A percentile compares a stretch with the other conserved stretches of the same genome.
phyloP scores from a whole-genome alignment of 2,797 vertebrate genomes.

The Acanthiza pusilla region DNA sequence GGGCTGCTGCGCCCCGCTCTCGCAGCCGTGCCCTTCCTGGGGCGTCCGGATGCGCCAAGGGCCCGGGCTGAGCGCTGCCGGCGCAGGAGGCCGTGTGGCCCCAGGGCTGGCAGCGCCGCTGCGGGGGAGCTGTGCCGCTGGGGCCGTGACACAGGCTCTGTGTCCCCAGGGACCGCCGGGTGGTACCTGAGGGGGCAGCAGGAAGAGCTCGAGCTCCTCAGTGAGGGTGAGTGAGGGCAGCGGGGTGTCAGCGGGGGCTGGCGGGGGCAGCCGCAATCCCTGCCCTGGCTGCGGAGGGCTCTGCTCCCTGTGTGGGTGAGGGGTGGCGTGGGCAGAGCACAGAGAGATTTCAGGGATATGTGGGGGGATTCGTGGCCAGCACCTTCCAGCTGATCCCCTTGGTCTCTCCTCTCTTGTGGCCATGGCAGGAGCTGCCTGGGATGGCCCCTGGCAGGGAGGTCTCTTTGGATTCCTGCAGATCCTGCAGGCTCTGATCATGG shows the following conservation, averaged over 20 bases:
- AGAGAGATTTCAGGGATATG: accelerated
- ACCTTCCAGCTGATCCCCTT: accelerated
- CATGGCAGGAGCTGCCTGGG: accelerated
- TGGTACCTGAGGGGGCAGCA: not conserved
- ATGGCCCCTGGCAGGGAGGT: not conserved
- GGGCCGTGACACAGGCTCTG: not conserved
- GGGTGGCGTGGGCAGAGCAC: accelerated
- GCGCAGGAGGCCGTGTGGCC: not conserved
- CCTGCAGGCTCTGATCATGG: not conserved
- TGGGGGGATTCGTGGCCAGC: accelerated
- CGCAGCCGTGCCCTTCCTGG: not conserved
- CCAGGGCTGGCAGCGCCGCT: not conserved
- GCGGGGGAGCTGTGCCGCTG: not conserved
- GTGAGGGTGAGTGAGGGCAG: not conserved
- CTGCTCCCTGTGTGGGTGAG: accelerated
- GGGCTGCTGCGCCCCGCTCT: not conserved
- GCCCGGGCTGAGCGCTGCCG: not conserved
- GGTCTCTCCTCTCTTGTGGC: not conserved
- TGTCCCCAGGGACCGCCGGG: not conserved
- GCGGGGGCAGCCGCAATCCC: not conserved
- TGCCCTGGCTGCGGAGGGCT: accelerated
- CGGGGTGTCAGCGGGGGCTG: not conserved
- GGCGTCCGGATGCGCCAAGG: not conserved
- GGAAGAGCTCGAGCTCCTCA: not conserved
- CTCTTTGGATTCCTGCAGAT: too few species aligned